A percentile compares a stretch with the other conserved stretches of the same genome.
These are phyloP conservation scores for Crocallis elinguaria DNA, from an alignment of 2,888 invertebrate genomes.

Conservation along the genomic window DNA sequence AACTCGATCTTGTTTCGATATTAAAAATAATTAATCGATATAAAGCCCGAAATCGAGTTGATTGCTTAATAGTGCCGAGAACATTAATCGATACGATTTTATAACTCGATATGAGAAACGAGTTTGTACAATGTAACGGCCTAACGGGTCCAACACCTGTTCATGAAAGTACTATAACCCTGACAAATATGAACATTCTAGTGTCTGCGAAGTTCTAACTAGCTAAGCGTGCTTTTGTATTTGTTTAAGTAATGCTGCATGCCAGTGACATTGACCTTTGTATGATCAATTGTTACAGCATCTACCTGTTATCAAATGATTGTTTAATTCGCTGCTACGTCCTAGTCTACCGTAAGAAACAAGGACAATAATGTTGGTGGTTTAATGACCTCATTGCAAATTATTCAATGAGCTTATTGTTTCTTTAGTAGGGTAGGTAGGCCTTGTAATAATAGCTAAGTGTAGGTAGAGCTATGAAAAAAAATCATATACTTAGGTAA, in stretches of 20 bases:
- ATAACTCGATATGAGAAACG: constrained; percentile 53
- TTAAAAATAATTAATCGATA: constrained; percentile 25
- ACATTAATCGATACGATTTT: constrained; percentile 48
- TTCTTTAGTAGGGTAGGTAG: no score
- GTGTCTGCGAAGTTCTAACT: constrained; percentile 1
- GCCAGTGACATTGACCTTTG: constrained; percentile 49
- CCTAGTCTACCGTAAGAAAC: no score
- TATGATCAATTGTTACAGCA: constrained; percentile 47
- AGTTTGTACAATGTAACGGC: constrained; percentile 43
- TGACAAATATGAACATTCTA: constrained; percentile 30
- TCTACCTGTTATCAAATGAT: constrained; percentile 34
- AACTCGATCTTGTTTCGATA: constrained; percentile 22
- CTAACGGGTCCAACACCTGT: constrained; percentile 67
- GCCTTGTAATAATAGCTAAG: neutral
- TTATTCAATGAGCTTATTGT: constrained; percentile 5
- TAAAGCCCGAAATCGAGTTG: constrained; percentile 24
- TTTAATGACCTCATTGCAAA: constrained; percentile 7
- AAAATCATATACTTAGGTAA: no score
- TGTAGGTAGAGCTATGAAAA: no score
- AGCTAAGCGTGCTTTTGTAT: constrained; percentile 4
- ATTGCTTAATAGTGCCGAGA: constrained; percentile 13
- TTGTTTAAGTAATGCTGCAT: constrained; percentile 22
- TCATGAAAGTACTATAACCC: constrained; percentile 44
- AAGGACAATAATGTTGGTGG: constrained; percentile 4
- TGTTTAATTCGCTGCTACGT: constrained; percentile 1